Base-by-base conservation (phyloP, 2,113 vertebrate species). In the Narcine bancroftii region DNA sequence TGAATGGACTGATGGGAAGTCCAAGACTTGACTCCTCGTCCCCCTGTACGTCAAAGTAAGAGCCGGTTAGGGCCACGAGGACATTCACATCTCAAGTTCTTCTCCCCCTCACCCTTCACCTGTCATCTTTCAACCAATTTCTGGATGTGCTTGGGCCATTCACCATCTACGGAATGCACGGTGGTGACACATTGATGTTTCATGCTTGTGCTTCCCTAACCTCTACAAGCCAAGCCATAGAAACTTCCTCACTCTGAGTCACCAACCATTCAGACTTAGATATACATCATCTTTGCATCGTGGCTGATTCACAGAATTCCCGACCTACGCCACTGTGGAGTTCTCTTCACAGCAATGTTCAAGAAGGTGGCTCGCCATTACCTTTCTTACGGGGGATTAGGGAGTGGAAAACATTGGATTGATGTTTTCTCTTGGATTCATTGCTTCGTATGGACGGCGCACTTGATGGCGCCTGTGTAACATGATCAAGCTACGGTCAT, bases 1-100 rank as follows among this genome's bases (percentile, higher is more conserved):
- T 99, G 95, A 98, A 99, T 0, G 99, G 99, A 93, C 99, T 99
- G 94, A 99, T 97, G 6, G 98, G 98, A 92, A 99, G 96, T 9
- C 98, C 99, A 29, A 98, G 95, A 93, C 97, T 99, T 93, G 97
- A 96, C 94, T 99, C 99, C 93, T 99, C 98, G 79, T 99, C 99
- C 0, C 99, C 99, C 99, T 99, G 93, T 29, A 21, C 24, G 72
- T 0, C 21, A 91, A 69, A 69, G 26, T 42, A 24, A 63, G 29
- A 65, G 60, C 36, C 36, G 36, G 60, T 89, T 42, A 63, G 76
- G 45, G 21, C 42, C 1, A 19, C 2, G 13, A 47, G 5, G 11
- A 83, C 36, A 33, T 47, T 29, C 50, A 42, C 60, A 33, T 24
- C 42, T 17, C 29, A 26, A 6, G 17, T 2, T 36, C 26, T 39